A percentile compares a stretch with the other conserved stretches of the same genome.
These are phyloP conservation scores for Idaea biselata DNA, from an alignment of 2,888 invertebrate species.

Conservation along the genomic window DNA sequence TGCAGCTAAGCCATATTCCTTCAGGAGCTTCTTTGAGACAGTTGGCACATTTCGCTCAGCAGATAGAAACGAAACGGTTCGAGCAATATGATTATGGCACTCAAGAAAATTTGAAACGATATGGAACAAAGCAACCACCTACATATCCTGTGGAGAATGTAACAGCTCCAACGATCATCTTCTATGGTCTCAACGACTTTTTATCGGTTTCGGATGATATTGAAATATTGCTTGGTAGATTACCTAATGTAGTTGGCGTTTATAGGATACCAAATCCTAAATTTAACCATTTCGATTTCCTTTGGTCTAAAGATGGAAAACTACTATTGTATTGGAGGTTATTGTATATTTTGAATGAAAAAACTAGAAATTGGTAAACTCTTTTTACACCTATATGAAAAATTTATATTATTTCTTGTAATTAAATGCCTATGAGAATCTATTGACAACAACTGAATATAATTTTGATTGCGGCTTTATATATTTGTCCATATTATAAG, in stretches of 20 bases:
- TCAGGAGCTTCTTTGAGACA: slow-evolving; percentile 8
- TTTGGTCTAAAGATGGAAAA: slow-evolving; percentile 5
- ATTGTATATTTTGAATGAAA: slow-evolving; percentile 5
- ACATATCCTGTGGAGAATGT: slow-evolving; percentile 5
- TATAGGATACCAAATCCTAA: not conserved
- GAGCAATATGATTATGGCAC: slow-evolving; percentile 6
- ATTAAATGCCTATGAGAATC: not conserved
- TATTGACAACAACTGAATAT: not conserved
- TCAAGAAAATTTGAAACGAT: slow-evolving; percentile 4
- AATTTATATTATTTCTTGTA: not conserved
- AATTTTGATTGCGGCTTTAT: not conserved
- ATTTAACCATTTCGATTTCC: slow-evolving; percentile 10
- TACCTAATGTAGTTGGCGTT: slow-evolving; percentile 4
- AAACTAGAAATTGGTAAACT: not conserved
- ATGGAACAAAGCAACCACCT: slow-evolving; percentile 4
- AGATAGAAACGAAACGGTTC: not conserved
- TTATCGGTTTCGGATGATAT: slow-evolving; percentile 1
- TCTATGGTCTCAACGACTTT: slow-evolving; percentile 10
- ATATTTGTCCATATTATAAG: not conserved
- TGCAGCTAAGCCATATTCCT: slow-evolving; percentile 6
- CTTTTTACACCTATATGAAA: not conserved
- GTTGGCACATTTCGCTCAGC: slow-evolving; percentile 5
- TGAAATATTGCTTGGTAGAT: not conserved
- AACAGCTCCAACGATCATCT: slow-evolving; percentile 2
- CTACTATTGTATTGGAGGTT: slow-evolving; percentile 11